Conservation (phyloP, 2,797 vertebrate genomes). For the Acomys russatus region DNA sequence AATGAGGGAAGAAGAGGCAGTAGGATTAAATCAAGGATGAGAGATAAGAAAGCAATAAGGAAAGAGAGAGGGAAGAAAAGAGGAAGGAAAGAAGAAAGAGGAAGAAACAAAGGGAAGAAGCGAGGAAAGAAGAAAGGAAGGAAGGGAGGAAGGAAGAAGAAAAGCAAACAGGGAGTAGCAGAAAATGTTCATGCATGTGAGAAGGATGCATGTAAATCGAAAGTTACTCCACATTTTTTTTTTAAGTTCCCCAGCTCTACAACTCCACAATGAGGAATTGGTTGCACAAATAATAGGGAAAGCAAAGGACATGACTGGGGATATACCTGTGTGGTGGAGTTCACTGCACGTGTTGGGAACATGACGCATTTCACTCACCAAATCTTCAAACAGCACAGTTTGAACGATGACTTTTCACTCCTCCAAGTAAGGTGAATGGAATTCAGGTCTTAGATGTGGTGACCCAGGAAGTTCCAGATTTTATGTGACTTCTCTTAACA, state of each 20-base stretch:
- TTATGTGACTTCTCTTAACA: not conserved
- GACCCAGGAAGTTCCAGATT: not conserved
- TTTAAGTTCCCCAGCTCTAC: not conserved
- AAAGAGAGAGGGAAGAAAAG: too few species aligned
- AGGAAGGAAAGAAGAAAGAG: not conserved
- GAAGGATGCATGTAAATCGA: not conserved
- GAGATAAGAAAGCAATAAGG: not conserved
- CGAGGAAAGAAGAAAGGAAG: accelerated
- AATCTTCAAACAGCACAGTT: not conserved
- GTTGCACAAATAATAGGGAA: not conserved
- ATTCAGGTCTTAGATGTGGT: not conserved
- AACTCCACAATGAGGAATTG: not conserved
- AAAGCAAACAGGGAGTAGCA: too few species aligned
- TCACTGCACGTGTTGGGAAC: not conserved
- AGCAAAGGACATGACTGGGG: not conserved
- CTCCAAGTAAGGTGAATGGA: not conserved
- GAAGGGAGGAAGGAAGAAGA: accelerated
- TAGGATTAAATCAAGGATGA: not conserved
- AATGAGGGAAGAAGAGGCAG: not conserved
- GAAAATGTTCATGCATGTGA: not conserved
- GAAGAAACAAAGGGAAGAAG: not conserved
- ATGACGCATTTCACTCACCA: not conserved
- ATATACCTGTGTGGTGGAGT: not conserved
- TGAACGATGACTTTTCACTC: not conserved
- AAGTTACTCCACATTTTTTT: slow-evolving; percentile 1